A percentile compares a stretch with the other conserved stretches of the same genome.
Conservation (phyloP, 2,113 vertebrate species). For the Malurus alboscapulatus region DNA sequence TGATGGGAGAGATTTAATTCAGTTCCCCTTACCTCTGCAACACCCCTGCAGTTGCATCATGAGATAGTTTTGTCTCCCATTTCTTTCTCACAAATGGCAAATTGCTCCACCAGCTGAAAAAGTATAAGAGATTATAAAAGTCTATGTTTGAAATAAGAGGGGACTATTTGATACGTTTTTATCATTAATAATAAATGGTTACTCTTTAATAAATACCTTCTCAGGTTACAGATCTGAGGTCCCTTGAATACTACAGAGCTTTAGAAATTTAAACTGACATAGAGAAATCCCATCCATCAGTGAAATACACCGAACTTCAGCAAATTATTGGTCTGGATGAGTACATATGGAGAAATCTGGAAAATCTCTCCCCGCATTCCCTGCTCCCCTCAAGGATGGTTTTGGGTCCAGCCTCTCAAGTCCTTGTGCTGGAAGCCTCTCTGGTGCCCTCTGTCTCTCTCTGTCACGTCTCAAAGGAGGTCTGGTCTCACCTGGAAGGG, state of each 20-base stretch:
- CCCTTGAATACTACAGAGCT: not conserved
- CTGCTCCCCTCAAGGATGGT: not conserved
- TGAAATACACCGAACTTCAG: not conserved
- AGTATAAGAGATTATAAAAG: not conserved
- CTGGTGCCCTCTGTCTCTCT: not conserved
- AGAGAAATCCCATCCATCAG: not conserved
- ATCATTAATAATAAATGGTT: not conserved
- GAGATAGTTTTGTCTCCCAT: not conserved
- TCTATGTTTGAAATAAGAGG: not conserved
- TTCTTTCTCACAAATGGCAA: slow-evolving; percentile 46
- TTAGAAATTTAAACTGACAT: not conserved
- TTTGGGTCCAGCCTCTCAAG: not conserved
- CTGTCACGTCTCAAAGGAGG: not conserved
- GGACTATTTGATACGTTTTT: not conserved
- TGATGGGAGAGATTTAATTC: slow-evolving; percentile 33
- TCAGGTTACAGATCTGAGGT: not conserved
- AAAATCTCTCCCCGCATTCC: not conserved
- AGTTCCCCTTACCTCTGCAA: not conserved
- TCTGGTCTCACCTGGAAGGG: not conserved
- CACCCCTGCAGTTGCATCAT: not conserved
- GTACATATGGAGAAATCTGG: not conserved
- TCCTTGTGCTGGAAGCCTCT: not conserved
- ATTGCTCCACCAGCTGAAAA: not conserved
- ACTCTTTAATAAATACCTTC: too few relatives aligned
- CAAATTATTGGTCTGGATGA: not conserved